Evolutionary conservation across 2,797 vertebrate species (phyloP).

Genomic region (Platyrinchus mystaceus): DNA sequence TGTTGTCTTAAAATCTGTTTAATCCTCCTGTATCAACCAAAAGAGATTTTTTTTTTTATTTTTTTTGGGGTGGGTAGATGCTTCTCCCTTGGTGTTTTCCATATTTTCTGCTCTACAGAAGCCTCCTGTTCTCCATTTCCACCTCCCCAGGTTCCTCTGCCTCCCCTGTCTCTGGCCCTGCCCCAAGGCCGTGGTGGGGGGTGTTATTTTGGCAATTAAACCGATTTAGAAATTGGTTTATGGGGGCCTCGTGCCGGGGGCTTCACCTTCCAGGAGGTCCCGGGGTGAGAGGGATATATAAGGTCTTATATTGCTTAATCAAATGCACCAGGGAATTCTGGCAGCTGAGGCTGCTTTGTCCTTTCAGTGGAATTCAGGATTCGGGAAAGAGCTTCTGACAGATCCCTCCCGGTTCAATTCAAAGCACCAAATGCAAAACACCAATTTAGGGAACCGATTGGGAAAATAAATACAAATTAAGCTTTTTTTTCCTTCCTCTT

Average conservation of each 20-base stretch:
- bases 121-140: neutral
- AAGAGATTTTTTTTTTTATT: neutral
- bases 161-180: neutral
- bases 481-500: neutral
- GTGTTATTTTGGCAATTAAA: neutral
- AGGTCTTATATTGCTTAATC: neutral
- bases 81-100: neutral
- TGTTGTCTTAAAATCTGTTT: neutral
- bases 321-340: neutral
- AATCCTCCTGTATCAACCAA: neutral
- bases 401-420: neutral
- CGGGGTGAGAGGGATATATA: neutral
- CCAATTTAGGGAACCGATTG: neutral
- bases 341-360: neutral
- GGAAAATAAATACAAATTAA: neutral
- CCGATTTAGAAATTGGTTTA: neutral
- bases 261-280: neutral
- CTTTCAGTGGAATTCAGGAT: neutral
- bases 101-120: neutral
- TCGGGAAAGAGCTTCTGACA: neutral
- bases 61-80: neutral
- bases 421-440: neutral
- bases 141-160: neutral
- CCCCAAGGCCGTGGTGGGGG: no score
- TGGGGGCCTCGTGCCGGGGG: neutral